Base-by-base conservation (phyloP, 2,888 invertebrate species). In the Macrophya annulata region DNA sequence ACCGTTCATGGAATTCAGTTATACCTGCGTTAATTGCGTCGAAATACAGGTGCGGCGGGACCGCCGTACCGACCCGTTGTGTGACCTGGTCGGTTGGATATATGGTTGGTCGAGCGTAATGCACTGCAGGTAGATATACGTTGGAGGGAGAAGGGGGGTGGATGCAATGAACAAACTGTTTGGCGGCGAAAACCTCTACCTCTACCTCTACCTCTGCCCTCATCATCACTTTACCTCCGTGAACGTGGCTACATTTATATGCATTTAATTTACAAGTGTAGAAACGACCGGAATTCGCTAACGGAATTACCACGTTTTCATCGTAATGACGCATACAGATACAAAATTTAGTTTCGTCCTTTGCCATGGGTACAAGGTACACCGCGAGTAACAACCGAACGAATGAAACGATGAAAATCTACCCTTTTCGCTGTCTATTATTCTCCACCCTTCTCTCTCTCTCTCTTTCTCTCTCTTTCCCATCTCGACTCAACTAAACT, bases 191-290 rank as follows among this genome's bases (percentile, higher is more conserved):
- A 65, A 40, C 84, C 72, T 84, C 72, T 17, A 84, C 83, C 77
- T 85, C 79, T 10, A 45, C 10, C 43, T 84, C 87, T 87, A 84
- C 74, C 68, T 84, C 86, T 86, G 62, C 83, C 82, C 83, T 84
- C 84, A 45, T 48, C 85, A 74, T 45, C 72, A 48, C 31, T 59
- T 45, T 77, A 48, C 83, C 81, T 72, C 40, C 85, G 15, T 62
- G 6, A 40, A 81, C 84, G 84, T 71, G 51, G 84, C n/a, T 21
- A 55, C 81, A 81, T 81, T 81, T 43, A 81, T 81, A 62, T 62
- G 62, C 81, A 81, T 62, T 81, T 62, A 15, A 62, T 81, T 62
- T 31, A 21, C 40, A 59, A 81, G 59, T 81, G 62, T 77, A 51
- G 25, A 43, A 40, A 31, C 17, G 9, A 37, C 8, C 48, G 40